phyloP scores from a whole-genome alignment of 2,888 invertebrate species.

The Sarcophaga caerulescens region DNA sequence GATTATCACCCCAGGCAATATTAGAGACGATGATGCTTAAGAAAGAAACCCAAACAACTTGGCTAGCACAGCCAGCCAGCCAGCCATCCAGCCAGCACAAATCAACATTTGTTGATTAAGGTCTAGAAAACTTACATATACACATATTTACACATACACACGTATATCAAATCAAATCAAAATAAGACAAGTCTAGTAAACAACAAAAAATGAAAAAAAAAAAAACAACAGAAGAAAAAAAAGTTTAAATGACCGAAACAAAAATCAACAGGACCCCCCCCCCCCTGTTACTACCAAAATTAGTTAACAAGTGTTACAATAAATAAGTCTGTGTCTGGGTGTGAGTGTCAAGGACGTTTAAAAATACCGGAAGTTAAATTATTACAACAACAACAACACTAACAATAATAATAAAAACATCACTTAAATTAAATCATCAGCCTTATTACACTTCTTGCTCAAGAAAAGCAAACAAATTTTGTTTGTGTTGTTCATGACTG shows the following conservation, averaged over 20 bases:
- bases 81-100: conserved; percentile 51
- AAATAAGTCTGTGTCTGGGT: not conserved
- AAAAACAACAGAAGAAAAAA: not conserved
- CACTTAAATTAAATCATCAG: conserved; percentile 56
- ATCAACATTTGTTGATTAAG: conserved; percentile 66
- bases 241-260: conserved; percentile 52
- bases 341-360: conserved; percentile 58
- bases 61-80: conserved; percentile 4
- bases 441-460: conserved; percentile 14
- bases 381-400: conserved; percentile 24
- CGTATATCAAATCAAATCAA: conserved; percentile 30
- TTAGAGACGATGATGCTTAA: conserved; percentile 48
- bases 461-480: conserved; percentile 69
- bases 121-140: conserved; percentile 36
- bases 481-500: not conserved
- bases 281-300: not conserved
- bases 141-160: conserved; percentile 26
- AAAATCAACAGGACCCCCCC: conserved; percentile 41
- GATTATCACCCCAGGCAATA: conserved; percentile 76
- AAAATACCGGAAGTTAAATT: conserved; percentile 60
- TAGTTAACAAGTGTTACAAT: not conserved
- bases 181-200: conserved; percentile 33
- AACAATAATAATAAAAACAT: conserved; percentile 11
- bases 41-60: conserved; percentile 59
- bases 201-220: conserved; percentile 19